These are phyloP conservation scores for Meteorus cinctellus DNA, from an alignment of 2,888 invertebrate genomes.

Conservation along the genomic window DNA sequence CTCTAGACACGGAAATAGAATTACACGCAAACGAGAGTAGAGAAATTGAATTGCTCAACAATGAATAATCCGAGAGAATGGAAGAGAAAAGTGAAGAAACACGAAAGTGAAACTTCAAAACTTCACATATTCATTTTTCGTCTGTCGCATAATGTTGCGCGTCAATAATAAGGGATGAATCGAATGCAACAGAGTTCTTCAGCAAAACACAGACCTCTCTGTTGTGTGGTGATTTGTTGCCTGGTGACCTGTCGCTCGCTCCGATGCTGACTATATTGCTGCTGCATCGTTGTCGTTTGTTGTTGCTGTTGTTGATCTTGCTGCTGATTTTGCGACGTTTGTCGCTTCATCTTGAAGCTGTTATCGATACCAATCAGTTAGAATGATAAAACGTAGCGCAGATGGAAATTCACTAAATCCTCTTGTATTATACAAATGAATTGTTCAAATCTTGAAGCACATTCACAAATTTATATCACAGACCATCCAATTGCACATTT, in stretches of 20 bases:
- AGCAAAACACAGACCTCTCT: constrained; percentile 78
- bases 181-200: constrained; percentile 31
- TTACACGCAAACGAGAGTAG: constrained; percentile 54
- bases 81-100: neutral
- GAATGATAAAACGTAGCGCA: constrained; percentile 45
- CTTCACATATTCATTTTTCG: neutral
- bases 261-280: constrained; percentile 76
- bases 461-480: constrained; percentile 48
- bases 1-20: constrained; percentile 71
- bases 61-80: constrained; percentile 6
- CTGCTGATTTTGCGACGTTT: constrained; percentile 77
- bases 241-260: constrained; percentile 87
- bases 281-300: constrained; percentile 72
- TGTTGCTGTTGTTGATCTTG: constrained; percentile 74
- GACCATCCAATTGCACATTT: constrained; percentile 48
- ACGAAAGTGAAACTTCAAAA: neutral
- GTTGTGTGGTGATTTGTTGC: constrained; percentile 83
- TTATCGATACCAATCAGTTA: constrained; percentile 38
- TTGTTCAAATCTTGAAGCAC: constrained; percentile 48
- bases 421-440: constrained; percentile 46
- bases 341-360: constrained; percentile 82
- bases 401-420: constrained; percentile 51
- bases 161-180: constrained; percentile 2
- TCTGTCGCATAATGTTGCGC: neutral
- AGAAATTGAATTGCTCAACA: constrained; percentile 31